Evolutionary conservation across 2,797 vertebrate genomes (phyloP).

Genomic region (Glossophaga mutica): DNA sequence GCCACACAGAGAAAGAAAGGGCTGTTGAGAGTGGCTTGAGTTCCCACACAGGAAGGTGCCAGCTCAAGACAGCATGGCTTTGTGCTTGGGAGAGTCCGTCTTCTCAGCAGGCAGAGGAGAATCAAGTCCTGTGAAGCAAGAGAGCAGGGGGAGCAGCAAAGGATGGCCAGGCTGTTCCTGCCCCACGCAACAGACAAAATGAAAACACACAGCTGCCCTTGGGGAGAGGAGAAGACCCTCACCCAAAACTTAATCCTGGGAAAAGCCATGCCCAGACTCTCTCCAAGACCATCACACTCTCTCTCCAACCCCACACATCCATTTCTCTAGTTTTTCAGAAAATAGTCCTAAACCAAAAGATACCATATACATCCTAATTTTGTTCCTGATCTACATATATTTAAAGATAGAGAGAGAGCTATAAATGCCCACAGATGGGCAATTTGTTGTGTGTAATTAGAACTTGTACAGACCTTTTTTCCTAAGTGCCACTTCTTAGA

Average conservation of each 20-base stretch:
- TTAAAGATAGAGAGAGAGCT: neutral
- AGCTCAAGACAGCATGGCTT: constrained; percentile 56
- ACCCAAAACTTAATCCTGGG: neutral
- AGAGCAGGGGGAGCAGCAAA: neutral
- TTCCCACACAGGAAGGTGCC: constrained; percentile 63
- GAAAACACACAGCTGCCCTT: neutral
- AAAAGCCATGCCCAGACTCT: neutral
- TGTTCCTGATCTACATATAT: neutral
- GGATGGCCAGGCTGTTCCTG: neutral
- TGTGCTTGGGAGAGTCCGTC: constrained; percentile 45
- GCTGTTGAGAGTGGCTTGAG: constrained; percentile 43
- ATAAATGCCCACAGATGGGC: neutral
- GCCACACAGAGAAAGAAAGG: constrained; percentile 44
- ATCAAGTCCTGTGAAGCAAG: neutral
- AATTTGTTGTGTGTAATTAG: neutral
- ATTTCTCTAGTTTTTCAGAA: neutral
- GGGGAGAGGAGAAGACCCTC: neutral
- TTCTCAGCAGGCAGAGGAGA: neutral
- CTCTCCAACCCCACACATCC: neutral
- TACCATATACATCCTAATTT: neutral
- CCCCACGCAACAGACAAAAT: neutral
- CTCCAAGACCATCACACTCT: neutral
- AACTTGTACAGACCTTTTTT: neutral
- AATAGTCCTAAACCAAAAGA: neutral
- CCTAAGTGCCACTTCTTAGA: neutral